These are phyloP conservation scores for Limnephilus auricula DNA, from an alignment of 2,888 invertebrate species.

Conservation along the genomic window DNA sequence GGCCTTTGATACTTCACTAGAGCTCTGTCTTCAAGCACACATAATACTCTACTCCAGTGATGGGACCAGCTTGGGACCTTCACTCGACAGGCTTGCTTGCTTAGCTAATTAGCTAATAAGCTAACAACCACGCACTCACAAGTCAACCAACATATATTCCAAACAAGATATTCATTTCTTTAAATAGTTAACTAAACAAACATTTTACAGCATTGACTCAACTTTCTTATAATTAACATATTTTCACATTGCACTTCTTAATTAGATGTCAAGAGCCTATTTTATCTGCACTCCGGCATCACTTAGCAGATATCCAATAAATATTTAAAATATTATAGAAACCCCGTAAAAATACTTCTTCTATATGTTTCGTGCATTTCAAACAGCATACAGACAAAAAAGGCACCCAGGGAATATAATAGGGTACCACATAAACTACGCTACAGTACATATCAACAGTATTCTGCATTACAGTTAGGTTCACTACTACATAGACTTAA, in stretches of 20 bases:
- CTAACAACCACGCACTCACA: conserved; percentile 45
- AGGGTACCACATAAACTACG: conserved; percentile 78
- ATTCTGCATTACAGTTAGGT: conserved; percentile 68
- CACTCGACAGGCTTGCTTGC: conserved; percentile 60
- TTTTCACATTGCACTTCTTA: conserved; percentile 65
- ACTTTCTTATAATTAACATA: conserved; percentile 63
- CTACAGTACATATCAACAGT: conserved; percentile 77
- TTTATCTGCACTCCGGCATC: conserved; percentile 57
- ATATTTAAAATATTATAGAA: conserved; percentile 64
- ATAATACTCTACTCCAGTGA: conserved; percentile 49
- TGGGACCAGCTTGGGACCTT: conserved; percentile 11
- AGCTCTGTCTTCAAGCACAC: conserved; percentile 55
- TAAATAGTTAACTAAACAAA: conserved; percentile 65
- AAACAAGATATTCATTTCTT: conserved; percentile 55
- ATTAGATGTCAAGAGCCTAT: conserved; percentile 58
- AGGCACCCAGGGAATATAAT: conserved; percentile 78
- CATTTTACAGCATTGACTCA: conserved; percentile 65
- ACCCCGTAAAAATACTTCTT: conserved; percentile 78
- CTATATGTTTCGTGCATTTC: conserved; percentile 94
- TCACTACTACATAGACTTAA: conserved; percentile 65
- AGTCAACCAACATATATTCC: conserved; percentile 53
- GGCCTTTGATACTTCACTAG: conserved; percentile 72
- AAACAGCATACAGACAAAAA: conserved; percentile 88
- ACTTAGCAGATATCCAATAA: conserved; percentile 59
- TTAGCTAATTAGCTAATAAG: conserved; percentile 36